A percentile compares a stretch with the other conserved stretches of the same genome.
phyloP scores from a whole-genome alignment of 2,797 vertebrate species.

The Cyprinella venusta region DNA sequence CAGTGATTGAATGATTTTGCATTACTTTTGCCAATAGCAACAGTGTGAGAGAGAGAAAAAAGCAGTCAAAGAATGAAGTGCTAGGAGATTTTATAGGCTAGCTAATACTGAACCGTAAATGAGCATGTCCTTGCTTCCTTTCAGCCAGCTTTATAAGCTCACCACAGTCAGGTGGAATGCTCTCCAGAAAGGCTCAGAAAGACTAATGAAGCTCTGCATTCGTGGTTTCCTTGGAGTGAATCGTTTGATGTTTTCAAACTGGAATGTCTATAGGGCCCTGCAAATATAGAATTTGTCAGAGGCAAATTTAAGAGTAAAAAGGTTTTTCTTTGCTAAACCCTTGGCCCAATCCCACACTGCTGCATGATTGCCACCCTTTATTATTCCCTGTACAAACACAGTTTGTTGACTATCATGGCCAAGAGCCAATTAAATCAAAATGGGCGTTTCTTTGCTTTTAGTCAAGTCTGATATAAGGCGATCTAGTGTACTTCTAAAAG shows the following conservation, averaged over 20 bases:
- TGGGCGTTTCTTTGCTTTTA: background rate
- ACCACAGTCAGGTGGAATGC: background rate
- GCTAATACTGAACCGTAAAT: constrained; percentile 26
- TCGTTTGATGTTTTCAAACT: constrained; percentile 13
- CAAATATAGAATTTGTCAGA: background rate
- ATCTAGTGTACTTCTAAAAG: background rate
- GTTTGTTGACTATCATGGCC: background rate
- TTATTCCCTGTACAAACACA: background rate
- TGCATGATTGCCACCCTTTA: background rate
- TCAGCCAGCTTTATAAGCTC: constrained; percentile 29
- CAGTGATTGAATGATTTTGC: constrained; percentile 47
- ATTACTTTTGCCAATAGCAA: constrained; percentile 49
- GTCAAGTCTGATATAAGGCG: background rate
- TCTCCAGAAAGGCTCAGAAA: constrained; percentile 14
- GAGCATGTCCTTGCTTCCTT: background rate
- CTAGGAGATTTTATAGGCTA: background rate
- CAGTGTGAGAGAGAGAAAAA: background rate
- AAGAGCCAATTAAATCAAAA: background rate
- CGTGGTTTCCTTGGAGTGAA: constrained; percentile 1
- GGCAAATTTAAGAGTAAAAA: background rate
- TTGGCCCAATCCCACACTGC: background rate
- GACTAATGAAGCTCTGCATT: constrained; percentile 12
- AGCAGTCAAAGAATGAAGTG: constrained; percentile 30
- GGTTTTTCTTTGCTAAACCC: background rate
- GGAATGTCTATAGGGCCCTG: background rate